Conservation (phyloP, 2,888 invertebrate genomes). For the Clusia tigrina region DNA sequence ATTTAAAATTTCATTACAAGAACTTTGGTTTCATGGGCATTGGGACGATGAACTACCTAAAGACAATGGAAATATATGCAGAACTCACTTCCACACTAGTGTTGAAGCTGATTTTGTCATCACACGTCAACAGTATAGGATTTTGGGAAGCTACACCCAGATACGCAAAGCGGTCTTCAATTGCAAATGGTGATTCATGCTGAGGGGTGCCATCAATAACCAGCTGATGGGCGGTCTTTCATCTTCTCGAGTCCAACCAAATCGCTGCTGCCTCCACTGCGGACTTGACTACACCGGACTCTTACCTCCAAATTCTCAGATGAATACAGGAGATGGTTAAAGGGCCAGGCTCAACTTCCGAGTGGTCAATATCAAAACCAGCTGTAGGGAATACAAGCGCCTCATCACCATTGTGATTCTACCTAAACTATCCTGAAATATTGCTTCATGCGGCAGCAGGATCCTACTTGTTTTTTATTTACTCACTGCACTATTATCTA, state of each 20-base stretch:
- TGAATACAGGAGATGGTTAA: constrained; percentile 5
- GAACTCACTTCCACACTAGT: constrained; percentile 20
- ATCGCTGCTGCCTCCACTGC: constrained; percentile 21
- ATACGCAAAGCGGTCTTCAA: constrained; percentile 16
- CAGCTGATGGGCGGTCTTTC: constrained; percentile 31
- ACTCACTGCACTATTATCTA: too few relatives aligned
- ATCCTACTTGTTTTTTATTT: too few relatives aligned
- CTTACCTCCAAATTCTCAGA: constrained; percentile 22
- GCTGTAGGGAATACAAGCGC: constrained; percentile 9
- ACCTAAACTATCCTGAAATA: background rate
- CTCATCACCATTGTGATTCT: constrained; percentile 3
- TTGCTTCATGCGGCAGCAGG: background rate
- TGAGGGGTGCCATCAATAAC: constrained; percentile 15
- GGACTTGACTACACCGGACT: constrained; percentile 29
- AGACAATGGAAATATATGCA: constrained; percentile 13
- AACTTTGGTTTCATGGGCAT: constrained; percentile 29
- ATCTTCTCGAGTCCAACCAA: background rate
- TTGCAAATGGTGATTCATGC: constrained; percentile 31
- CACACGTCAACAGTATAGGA: constrained; percentile 28
- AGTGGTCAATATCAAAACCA: constrained; percentile 13
- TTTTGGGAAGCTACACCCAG: too few relatives aligned
- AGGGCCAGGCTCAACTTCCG: constrained; percentile 12
- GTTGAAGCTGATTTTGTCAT: constrained; percentile 20
- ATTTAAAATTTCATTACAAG: constrained; percentile 33
- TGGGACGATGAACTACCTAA: constrained; percentile 33